Evolutionary conservation across 1,140 invertebrate species (phyloP), one percentile per base, ranked within the genome.

Genomic region (Drosophila bocqueti): DNA sequence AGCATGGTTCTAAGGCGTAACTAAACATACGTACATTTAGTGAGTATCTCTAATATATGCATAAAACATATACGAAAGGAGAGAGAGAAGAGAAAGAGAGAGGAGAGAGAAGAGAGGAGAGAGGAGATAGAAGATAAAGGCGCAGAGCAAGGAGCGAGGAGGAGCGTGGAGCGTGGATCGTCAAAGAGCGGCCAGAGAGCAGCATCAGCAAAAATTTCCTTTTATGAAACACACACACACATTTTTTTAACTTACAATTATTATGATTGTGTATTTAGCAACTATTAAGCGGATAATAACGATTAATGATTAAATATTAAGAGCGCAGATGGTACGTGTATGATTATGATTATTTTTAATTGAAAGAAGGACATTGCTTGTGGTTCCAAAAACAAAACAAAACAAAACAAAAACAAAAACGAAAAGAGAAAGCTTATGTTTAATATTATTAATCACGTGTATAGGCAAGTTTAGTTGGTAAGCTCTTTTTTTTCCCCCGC

Each of bases 161-260:
- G 6, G 21, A 21, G 21, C 7, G n/a, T 3, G 11, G 8, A 34
- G 24, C 21, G 15, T n/a, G 26, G 36, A n/a, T 38, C 34, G 65
- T 43, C 63, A 60, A 18, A 36, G 24, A 59, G 42, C 47, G 29
- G 36, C 15, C 16, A 13, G 47, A 6, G 40, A 34, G 29, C 16
- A 74, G 45, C 47, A 55, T 31, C 38, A 58, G 50, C 79, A 81
- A 29, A 81, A 29, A 77, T 81, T 81, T 81, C 79, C 79, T 81
- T 81, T 81, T 76, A 73, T 72, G 57, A 29, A 54, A 58, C 43
- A 42, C 36, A 59, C n/a, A n/a, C 29, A 31, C 31, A 31, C 50
- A 36, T 38, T 36, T 49, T 16, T 49, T 49, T 49, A 49, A 49
- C 47, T 49, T 73, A 57, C 65, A 18, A 69, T 72, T 58, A 57